A percentile compares a stretch with the other conserved stretches of the same genome.
Conservation (phyloP, 2,888 invertebrate genomes). For the Xestia ashworthii region DNA sequence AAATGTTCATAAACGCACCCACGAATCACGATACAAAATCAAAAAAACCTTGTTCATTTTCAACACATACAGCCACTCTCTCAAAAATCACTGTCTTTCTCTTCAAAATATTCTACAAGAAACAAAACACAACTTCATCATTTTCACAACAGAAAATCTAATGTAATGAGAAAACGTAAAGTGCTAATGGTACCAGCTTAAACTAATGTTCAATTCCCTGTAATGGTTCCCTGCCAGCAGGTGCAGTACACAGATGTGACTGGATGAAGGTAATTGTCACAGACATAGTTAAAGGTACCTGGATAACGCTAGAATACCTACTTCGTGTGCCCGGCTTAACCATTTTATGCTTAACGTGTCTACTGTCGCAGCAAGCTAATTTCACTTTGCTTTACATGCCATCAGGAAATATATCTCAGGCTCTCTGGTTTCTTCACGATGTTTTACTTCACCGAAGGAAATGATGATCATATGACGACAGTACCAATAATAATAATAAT, state of each 20-base stretch:
- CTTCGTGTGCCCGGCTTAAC: neutral
- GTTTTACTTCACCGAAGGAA: no score
- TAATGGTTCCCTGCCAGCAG: conserved; percentile 28
- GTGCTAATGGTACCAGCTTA: conserved; percentile 2
- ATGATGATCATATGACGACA: no score
- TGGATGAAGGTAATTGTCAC: conserved; percentile 19
- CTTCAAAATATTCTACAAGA: neutral
- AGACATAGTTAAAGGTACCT: neutral
- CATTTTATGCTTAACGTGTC: neutral
- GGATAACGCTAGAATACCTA: neutral
- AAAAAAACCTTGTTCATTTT: no score
- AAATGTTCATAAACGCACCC: no score
- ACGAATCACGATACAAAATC: no score
- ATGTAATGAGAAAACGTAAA: conserved; percentile 8
- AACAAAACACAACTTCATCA: conserved; percentile 2
- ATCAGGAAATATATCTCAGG: no score
- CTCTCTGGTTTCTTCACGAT: no score
- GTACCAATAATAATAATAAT: no score
- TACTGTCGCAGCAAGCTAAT: neutral
- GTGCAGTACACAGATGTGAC: conserved; percentile 45
- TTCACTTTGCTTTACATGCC: no score
- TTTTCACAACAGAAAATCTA: conserved; percentile 1
- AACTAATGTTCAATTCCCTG: conserved; percentile 30
- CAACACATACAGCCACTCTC: no score
- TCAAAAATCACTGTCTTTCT: neutral